Base-by-base conservation (phyloP, 1,140 invertebrate species). In the Hycleus cichorii region DNA sequence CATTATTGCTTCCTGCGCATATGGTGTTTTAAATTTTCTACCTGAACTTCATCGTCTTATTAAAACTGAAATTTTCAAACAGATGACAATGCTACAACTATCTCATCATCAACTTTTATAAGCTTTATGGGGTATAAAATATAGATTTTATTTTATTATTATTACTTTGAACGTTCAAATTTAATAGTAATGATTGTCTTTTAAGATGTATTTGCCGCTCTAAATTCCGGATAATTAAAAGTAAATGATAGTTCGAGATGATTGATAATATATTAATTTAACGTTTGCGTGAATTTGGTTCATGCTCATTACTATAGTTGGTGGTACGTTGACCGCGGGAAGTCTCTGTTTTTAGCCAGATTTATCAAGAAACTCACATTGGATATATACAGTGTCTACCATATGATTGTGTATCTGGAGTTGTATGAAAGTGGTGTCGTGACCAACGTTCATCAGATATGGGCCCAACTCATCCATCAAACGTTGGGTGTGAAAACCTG, bases 401-500 rank as follows among this genome's bases (percentile, higher is more conserved):
- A 65, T 65, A 65, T 63, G 64, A 64, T 65, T 63, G 64, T 59
- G 39, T 58, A 60, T 61, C 47, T 63, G 60, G 47, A 63, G 58
- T 68, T 61, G 63, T 62, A 60, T 58, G 62, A 69, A 64, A 66
- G 54, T 64, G 57, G 46, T 68, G 69, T 72, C 70, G 70, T 72
- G 70, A 72, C 70, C 66, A 63, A 52, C 64, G 64, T 67, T 64
- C 68, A 71, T 71, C 69, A 68, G 69, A 71, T 71, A 69, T 61
- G 62, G 59, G 57, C 59, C 60, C 69, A 59, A 60, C 59, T 67
- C 70, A 72, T 72, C 70, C 70, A 72, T 72, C 70, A 72, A 72
- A 67, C 57, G 61, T 54, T 72, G 68, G 68, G 70, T 72, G 70
- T 70, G 69, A 72, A 72, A 70, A 70, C 64, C 63, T 57, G 70